These are phyloP conservation scores for Vanessa cardui DNA, from an alignment of 2,888 invertebrate species.

Conservation along the genomic window DNA sequence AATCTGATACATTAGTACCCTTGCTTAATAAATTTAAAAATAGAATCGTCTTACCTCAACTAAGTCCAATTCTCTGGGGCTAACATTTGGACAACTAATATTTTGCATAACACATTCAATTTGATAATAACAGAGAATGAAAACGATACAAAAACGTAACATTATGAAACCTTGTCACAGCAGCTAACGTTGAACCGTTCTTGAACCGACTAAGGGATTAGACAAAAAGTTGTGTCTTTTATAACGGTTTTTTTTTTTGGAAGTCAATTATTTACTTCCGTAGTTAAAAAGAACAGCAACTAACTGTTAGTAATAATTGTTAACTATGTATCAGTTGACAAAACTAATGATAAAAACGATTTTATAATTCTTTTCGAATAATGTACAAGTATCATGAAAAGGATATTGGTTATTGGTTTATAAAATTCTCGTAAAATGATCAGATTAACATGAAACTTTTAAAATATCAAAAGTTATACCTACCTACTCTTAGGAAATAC, in stretches of 20 bases:
- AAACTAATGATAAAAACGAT: background rate
- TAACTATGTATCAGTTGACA: background rate
- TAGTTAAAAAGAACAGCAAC: conserved; percentile 36
- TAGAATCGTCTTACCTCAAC: conserved; percentile 61
- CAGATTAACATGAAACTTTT: too few species aligned
- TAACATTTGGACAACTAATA: conserved; percentile 62
- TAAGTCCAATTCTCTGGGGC: conserved; percentile 67
- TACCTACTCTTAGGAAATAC: too few species aligned
- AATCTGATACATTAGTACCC: too few species aligned
- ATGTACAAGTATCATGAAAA: too few species aligned
- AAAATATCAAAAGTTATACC: too few species aligned
- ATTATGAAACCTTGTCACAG: conserved; percentile 53
- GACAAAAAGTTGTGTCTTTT: conserved; percentile 57
- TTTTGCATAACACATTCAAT: conserved; percentile 60
- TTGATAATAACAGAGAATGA: conserved; percentile 51
- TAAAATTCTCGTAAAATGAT: too few species aligned
- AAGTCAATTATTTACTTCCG: conserved; percentile 43
- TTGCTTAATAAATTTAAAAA: too few species aligned
- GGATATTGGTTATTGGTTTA: too few species aligned
- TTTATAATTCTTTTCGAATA: background rate
- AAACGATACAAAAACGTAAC: conserved; percentile 52
- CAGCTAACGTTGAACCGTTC: conserved; percentile 43
- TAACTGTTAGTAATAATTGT: conserved; percentile 6
- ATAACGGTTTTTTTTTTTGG: conserved; percentile 55
- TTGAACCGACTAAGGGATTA: conserved; percentile 54